Evolutionary conservation across 2,113 vertebrate species (phyloP), one percentile per base, ranked within the genome.

Genomic region (human (Homo sapiens)): DNA sequence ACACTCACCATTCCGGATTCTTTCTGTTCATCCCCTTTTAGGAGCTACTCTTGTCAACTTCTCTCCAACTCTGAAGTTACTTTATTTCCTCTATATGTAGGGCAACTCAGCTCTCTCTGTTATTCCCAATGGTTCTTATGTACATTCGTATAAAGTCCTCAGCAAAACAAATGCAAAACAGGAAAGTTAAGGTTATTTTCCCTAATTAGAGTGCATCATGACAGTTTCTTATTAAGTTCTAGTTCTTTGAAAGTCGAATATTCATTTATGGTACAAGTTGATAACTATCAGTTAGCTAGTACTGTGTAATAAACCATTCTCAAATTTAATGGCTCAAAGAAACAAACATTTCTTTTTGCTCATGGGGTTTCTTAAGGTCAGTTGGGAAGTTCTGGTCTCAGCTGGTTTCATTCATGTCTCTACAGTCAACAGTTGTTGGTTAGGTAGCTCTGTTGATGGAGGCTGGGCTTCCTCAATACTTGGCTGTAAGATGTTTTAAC

Each of bases 191-290:
- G 38, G 35, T 66, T 72, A 86, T 64, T 93, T 78, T 61, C 5
- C 25, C 35, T 95, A 57, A 38, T 43, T 59, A 25, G 22, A 94
- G 17, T 35, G 11, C 6, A 10, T 79, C 35, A n/a, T 25, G 50
- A 85, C 6, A 40, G 12, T 82, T 86, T 90, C 68, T 79, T 45
- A 30, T 70, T 83, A 87, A 87, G 35, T 91, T 97, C 22, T 66
- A 84, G 35, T 90, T 89, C 20, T 85, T 81, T 38, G 30, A 88
- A 92, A 93, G 18, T 90, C 91, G 25, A 83, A 32, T 79, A 68
- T 85, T 91, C 16, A 48, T 40, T 75, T 93, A 75, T 40, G 22
- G 57, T 70, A 43, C 10, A 84, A 52, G 8, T 55, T 57, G 66
- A 25, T 75, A 96, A 70, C 17, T 91, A 90, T 35, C 8, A 48